These are phyloP conservation scores for Hesperia comma DNA, from an alignment of 2,888 invertebrate species.

Conservation along the genomic window DNA sequence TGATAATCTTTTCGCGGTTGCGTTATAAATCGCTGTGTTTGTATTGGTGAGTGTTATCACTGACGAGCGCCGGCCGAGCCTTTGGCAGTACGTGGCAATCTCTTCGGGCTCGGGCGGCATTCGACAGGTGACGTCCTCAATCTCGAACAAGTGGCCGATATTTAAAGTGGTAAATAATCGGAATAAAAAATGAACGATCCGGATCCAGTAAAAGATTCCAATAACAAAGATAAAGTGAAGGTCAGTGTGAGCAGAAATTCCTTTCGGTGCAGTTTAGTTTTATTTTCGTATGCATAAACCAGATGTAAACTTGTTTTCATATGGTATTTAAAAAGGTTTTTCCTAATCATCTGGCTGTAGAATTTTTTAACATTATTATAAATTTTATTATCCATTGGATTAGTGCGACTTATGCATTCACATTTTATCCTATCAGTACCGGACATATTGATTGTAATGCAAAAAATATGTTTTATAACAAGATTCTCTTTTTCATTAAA, in stretches of 20 bases:
- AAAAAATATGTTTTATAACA: not conserved
- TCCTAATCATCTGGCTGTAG: not conserved
- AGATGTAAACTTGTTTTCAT: conserved; percentile 40
- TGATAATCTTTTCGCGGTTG: conserved; percentile 55
- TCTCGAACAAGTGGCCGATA: conserved; percentile 33
- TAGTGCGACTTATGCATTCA: not conserved
- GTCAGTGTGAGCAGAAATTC: conserved; percentile 45
- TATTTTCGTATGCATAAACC: conserved; percentile 25
- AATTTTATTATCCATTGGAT: too few relatives aligned
- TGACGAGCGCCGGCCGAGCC: conserved; percentile 46
- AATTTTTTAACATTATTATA: not conserved
- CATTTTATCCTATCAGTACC: too few relatives aligned
- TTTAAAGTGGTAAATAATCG: conserved; percentile 39
- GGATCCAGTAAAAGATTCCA: conserved; percentile 48
- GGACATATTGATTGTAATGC: not conserved
- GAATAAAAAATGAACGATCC: conserved; percentile 56
- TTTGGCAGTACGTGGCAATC: conserved; percentile 76
- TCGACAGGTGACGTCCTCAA: conserved; percentile 53
- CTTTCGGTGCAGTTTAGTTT: conserved; percentile 27
- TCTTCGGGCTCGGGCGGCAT: conserved; percentile 3
- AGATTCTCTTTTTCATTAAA: too few relatives aligned
- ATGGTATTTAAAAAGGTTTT: conserved; percentile 3
- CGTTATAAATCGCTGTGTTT: conserved; percentile 47
- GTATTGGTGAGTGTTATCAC: conserved; percentile 64
- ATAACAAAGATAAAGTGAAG: conserved; percentile 52